Evolutionary conservation across 92 coral and sea anemone species (phyloP).

Genomic region (Palythoa grandiflora): DNA sequence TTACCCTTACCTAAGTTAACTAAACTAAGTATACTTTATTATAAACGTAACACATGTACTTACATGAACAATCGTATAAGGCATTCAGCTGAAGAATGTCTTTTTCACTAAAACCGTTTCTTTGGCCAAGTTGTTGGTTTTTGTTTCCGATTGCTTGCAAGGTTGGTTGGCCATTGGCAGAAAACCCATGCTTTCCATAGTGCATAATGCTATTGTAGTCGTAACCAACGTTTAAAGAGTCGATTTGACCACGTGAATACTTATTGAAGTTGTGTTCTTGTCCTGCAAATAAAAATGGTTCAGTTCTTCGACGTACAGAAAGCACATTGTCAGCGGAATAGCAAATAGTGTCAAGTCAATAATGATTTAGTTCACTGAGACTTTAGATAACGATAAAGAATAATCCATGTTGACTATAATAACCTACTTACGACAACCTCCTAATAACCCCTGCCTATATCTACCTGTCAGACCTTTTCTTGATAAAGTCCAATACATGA

Average conservation of each 20-base stretch:
- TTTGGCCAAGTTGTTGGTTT: constrained; percentile 66
- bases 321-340: no score
- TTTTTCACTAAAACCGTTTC: constrained; percentile 67
- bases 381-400: no score
- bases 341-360: no score
- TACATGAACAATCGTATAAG: constrained; percentile 84
- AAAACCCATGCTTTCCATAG: constrained; percentile 74
- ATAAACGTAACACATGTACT: not conserved
- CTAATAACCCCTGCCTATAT: no score
- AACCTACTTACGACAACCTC: no score
- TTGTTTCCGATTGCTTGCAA: constrained; percentile 68
- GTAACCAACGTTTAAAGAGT: constrained; percentile 65
- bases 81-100: constrained; percentile 76
- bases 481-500: no score
- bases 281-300: constrained; percentile 46
- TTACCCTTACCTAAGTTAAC: not conserved
- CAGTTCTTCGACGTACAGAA: no score
- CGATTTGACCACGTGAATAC: constrained; percentile 63
- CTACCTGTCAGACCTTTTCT: no score
- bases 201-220: constrained; percentile 86
- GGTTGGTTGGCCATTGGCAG: constrained; percentile 66
- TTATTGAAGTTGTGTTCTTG: constrained; percentile 77
- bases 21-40: no score
- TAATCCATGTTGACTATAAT: no score
- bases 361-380: no score